A percentile compares a stretch with the other conserved stretches of the same genome.
Conservation (phyloP, 1,140 invertebrate genomes). For the Planococcus citri region DNA sequence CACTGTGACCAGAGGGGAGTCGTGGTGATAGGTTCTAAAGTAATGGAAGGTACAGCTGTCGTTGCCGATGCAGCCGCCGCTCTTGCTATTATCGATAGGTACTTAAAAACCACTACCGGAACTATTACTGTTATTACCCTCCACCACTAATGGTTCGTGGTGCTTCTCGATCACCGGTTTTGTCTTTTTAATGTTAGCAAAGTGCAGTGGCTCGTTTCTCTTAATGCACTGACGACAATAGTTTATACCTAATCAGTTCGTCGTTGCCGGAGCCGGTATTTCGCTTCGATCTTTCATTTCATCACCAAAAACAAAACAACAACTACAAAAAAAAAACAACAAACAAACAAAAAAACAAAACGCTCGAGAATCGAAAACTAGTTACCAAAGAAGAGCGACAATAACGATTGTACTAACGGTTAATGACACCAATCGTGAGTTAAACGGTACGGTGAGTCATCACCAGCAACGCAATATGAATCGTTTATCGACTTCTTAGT, state of each 20-base stretch:
- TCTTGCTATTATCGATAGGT: conserved; percentile 10
- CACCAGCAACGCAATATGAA: conserved; percentile 2
- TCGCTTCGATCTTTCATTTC: not conserved
- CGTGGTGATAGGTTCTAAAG: conserved; percentile 8
- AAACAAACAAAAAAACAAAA: not conserved
- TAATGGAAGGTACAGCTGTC: not conserved
- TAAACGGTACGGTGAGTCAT: not conserved
- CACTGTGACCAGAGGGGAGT: not conserved
- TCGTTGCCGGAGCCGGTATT: not conserved
- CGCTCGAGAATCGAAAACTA: not conserved
- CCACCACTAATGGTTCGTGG: not conserved
- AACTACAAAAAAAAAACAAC: too few species aligned
- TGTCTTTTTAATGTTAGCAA: not conserved
- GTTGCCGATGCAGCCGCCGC: not conserved
- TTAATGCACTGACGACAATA: not conserved
- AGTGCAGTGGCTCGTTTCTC: conserved; percentile 5
- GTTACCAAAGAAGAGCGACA: conserved; percentile 5
- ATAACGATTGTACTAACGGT: not conserved
- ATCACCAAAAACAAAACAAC: not conserved
- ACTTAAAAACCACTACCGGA: conserved; percentile 2
- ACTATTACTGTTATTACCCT: conserved; percentile 7
- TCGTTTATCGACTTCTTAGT: not conserved
- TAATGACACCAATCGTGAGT: conserved; percentile 6
- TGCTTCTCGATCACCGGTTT: not conserved
- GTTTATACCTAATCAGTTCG: not conserved